Evolutionary conservation across 2,888 invertebrate genomes (phyloP).

Genomic region (Dasypogon diadema): DNA sequence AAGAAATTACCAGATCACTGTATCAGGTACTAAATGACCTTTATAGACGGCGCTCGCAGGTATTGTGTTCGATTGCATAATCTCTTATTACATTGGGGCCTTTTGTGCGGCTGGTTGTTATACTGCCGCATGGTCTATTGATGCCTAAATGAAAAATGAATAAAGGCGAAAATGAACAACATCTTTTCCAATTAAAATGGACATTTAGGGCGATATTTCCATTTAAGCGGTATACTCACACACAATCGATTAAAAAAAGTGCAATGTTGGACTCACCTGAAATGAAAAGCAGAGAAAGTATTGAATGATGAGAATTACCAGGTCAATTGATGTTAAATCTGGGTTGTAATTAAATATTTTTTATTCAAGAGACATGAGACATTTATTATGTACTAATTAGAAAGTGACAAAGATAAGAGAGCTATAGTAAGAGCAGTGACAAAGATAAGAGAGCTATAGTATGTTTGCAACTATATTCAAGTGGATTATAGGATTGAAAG

Average conservation of each 20-base stretch:
- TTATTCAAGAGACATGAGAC: not conserved
- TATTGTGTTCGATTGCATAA: slow-evolving; percentile 29
- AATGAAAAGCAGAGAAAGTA: slow-evolving; percentile 36
- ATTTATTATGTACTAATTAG: not conserved
- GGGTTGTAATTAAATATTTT: not conserved
- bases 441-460: too few relatives aligned
- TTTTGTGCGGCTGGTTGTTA: slow-evolving; percentile 2
- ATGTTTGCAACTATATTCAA: too few relatives aligned
- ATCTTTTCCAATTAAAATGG: slow-evolving; percentile 31
- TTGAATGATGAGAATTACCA: not conserved
- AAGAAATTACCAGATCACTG: slow-evolving; percentile 30
- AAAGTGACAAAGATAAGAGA: too few relatives aligned
- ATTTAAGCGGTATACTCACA: slow-evolving; percentile 19
- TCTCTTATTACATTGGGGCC: slow-evolving; percentile 9
- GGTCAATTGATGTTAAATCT: not conserved
- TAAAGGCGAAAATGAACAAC: slow-evolving; percentile 20
- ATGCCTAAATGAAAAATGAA: slow-evolving; percentile 24
- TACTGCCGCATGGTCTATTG: slow-evolving; percentile 9
- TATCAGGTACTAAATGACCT: slow-evolving; percentile 44
- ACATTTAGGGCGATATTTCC: slow-evolving; percentile 13
- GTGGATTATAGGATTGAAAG: too few relatives aligned
- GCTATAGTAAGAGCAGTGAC: too few relatives aligned
- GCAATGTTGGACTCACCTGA: slow-evolving; percentile 24
- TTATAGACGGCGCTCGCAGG: slow-evolving; percentile 18
- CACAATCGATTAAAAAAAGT: not conserved